Percentiles rank a stretch among this genome's conserved stretches.
phyloP scores from a whole-genome alignment of 2,797 vertebrate genomes.

The Serranus cabrilla region DNA sequence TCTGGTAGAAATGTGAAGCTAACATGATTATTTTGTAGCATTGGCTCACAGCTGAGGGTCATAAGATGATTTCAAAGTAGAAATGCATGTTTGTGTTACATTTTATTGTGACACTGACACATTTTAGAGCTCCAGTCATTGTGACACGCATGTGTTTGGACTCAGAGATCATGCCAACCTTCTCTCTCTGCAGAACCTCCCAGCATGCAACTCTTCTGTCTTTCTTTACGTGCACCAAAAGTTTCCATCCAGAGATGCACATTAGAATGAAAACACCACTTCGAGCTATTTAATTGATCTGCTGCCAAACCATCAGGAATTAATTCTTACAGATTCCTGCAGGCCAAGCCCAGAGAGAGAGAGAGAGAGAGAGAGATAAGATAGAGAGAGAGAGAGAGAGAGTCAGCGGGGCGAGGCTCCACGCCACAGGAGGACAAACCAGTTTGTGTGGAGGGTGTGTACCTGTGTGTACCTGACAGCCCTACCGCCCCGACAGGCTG shows the following conservation, averaged over 20 bases:
- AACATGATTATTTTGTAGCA: not conserved
- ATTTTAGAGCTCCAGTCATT: too few species aligned
- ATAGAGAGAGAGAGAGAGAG: conserved; percentile 22
- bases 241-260: not conserved
- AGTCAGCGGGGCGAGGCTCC: conserved; percentile 65
- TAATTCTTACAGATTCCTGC: conserved; percentile 22
- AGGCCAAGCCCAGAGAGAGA: conserved; percentile 49
- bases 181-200: not conserved
- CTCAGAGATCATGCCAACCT: too few species aligned
- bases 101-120: too few species aligned
- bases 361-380: conserved; percentile 14
- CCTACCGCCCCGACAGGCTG: conserved; percentile 61
- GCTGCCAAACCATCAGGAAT: conserved; percentile 11
- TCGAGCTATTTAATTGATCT: not conserved
- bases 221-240: not conserved
- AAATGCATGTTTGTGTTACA: too few species aligned
- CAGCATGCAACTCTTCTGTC: not conserved
- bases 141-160: too few species aligned
- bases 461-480: conserved; percentile 54
- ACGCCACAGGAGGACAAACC: conserved; percentile 75
- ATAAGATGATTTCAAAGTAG: not conserved
- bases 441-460: conserved; percentile 76
- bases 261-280: not conserved
- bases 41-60: not conserved
- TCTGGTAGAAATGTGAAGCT: too few species aligned